phyloP scores from a whole-genome alignment of 2,113 vertebrate species.

The Onychostoma macrolepis region DNA sequence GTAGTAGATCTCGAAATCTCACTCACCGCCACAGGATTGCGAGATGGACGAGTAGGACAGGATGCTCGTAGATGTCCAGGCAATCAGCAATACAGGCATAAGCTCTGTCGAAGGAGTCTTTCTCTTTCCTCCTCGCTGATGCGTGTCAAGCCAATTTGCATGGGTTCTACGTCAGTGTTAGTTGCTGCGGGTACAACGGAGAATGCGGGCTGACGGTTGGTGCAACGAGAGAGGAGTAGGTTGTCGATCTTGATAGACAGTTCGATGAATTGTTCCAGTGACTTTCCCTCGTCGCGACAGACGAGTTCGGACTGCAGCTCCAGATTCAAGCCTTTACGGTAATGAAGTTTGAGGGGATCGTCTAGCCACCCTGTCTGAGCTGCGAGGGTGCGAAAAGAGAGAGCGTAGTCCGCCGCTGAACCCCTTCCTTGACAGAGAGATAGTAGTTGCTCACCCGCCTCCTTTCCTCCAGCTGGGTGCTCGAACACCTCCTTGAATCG shows the following conservation, averaged over 20 bases:
- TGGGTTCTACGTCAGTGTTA: too few species aligned
- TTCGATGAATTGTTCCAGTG: neutral
- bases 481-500: too few species aligned
- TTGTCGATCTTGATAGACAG: neutral
- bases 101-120: too few species aligned
- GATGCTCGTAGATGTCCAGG: too few species aligned
- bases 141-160: too few species aligned
- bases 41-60: too few species aligned
- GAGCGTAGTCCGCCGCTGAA: neutral
- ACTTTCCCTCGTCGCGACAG: neutral
- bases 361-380: neutral
- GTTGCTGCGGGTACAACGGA: neutral
- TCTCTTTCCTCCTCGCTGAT: too few species aligned
- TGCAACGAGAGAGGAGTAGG: neutral
- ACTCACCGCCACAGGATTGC: too few species aligned
- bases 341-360: neutral
- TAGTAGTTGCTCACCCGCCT: neutral
- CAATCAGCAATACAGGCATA: too few species aligned
- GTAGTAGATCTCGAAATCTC: fast-evolving
- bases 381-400: neutral
- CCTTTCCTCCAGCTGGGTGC: too few species aligned
- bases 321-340: neutral
- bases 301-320: neutral
- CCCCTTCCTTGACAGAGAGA: neutral
- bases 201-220: neutral